Evolutionary conservation across 2,888 invertebrate genomes (phyloP).

Genomic region (Brassicogethes aeneus): DNA sequence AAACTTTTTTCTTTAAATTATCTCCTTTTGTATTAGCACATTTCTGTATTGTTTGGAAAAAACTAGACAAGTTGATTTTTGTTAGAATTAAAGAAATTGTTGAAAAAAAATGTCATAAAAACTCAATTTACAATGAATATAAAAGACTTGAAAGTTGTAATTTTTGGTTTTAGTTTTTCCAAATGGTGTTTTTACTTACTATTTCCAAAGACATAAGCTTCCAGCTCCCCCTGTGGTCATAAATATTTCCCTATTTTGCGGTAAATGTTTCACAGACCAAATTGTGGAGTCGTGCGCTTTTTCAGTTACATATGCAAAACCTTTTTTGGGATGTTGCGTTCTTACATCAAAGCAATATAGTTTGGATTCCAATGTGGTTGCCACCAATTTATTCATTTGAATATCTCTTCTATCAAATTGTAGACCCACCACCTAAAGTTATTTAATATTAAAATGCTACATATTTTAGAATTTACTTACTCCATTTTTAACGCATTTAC

Average conservation of each 20-base stretch:
- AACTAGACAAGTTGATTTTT: too few relatives aligned
- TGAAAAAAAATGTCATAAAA: too few relatives aligned
- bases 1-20: too few relatives aligned
- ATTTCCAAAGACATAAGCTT: slow-evolving; percentile 90
- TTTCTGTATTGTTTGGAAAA: too few relatives aligned
- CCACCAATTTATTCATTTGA: slow-evolving; percentile 89
- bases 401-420: slow-evolving; percentile 93
- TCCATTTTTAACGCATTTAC: slow-evolving; percentile 87
- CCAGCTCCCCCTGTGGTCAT: slow-evolving; percentile 86
- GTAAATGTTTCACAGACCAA: slow-evolving; percentile 81
- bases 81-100: too few relatives aligned
- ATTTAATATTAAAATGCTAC: slow-evolving; percentile 2
- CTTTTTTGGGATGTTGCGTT: slow-evolving; percentile 79
- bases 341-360: slow-evolving; percentile 83
- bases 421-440: slow-evolving; percentile 58
- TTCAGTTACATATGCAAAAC: slow-evolving; percentile 60
- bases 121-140: too few relatives aligned
- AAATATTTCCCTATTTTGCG: slow-evolving; percentile 91
- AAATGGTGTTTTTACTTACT: slow-evolving; percentile 50
- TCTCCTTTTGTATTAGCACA: too few relatives aligned
- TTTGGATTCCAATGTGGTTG: slow-evolving; percentile 85
- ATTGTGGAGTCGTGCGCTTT: slow-evolving; percentile 63
- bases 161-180: too few relatives aligned
- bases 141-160: too few relatives aligned
- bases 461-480: slow-evolving; percentile 39